Base-by-base conservation (phyloP, 2,113 vertebrate genomes). In the Brachyhypopomus occidentalis region DNA sequence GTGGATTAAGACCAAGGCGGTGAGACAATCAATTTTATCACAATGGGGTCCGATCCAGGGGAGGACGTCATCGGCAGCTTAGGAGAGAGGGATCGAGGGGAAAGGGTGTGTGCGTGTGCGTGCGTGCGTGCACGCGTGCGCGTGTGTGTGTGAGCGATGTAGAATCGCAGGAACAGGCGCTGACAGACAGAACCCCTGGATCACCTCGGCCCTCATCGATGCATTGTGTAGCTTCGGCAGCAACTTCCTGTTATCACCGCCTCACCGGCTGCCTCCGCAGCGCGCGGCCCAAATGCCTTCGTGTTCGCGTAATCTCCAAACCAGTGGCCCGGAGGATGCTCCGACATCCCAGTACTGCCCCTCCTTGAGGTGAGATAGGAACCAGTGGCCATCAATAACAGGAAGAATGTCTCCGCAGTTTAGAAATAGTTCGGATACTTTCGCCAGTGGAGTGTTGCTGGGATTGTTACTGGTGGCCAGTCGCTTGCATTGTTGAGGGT, bases 11-110 rank as follows among this genome's bases (percentile, higher is more conserved):
- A 52, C 73, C 83, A 88, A 81, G 83, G 58, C 77, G 78, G 66
- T 22, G 74, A 87, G 78, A 87, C 79, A 82, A 85, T 86, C 76
- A 85, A 78, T 85, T 87, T 87, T 80, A 85, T 85, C 83, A 85
- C 78, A 86, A 84, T 85, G 82, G 77, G 63, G 76, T 80, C 60
- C 16, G 22, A 78, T 83, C 80, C 82, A 81, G 78, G 72, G 73
- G 63, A 80, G 73, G 74, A 81, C 71, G 85, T 85, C 87, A 85
- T 81, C 63, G 25, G 73, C 60, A 27, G 30, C 70, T 79, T 77
- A 78, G 45, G 41, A 11, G 19, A 55, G 55, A 73, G 60, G 23
- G 48, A 67, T 45, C 12, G 7, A 48, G 72, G 48, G 71, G 75
- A 75, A 60, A 66, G 45, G 20, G 62, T 41, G 52, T 19, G 12